These are phyloP conservation scores for Machimus rusticus DNA, from an alignment of 2,888 invertebrate genomes.

Conservation along the genomic window DNA sequence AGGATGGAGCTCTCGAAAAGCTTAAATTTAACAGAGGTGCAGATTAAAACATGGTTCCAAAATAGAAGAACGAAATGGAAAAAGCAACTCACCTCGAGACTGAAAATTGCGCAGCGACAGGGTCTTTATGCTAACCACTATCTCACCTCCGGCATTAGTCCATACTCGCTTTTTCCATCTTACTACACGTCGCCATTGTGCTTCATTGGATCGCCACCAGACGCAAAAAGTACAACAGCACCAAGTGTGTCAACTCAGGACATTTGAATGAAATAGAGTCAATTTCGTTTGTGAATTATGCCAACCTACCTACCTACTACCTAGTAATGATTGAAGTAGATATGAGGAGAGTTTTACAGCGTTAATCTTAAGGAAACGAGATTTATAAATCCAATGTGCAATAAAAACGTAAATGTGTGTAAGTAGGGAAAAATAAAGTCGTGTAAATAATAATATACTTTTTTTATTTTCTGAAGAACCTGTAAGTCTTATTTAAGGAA, in stretches of 20 bases:
- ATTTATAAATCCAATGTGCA: neutral
- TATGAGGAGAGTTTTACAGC: neutral
- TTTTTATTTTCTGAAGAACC: neutral
- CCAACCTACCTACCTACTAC: neutral
- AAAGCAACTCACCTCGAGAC: constrained; percentile 88
- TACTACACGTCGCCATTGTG: constrained; percentile 48
- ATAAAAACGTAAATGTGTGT: neutral
- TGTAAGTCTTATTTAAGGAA: too few species aligned
- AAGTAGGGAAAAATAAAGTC: neutral
- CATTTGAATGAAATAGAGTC: neutral
- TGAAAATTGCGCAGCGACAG: constrained; percentile 89
- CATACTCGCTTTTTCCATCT: constrained; percentile 48
- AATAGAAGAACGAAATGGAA: constrained; percentile 97
- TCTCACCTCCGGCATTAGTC: constrained; percentile 64
- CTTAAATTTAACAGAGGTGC: constrained; percentile 88
- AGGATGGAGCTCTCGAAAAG: constrained; percentile 92
- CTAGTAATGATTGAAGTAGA: neutral
- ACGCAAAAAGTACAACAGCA: constrained; percentile 52
- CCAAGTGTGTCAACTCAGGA: neutral
- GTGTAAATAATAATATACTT: neutral
- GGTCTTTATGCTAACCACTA: constrained; percentile 77
- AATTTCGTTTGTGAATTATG: neutral
- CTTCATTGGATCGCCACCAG: constrained; percentile 61
- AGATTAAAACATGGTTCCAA: constrained; percentile 97
- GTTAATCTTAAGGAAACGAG: neutral